Conservation (phyloP, 2,888 invertebrate species). For the Cryptus armator region DNA sequence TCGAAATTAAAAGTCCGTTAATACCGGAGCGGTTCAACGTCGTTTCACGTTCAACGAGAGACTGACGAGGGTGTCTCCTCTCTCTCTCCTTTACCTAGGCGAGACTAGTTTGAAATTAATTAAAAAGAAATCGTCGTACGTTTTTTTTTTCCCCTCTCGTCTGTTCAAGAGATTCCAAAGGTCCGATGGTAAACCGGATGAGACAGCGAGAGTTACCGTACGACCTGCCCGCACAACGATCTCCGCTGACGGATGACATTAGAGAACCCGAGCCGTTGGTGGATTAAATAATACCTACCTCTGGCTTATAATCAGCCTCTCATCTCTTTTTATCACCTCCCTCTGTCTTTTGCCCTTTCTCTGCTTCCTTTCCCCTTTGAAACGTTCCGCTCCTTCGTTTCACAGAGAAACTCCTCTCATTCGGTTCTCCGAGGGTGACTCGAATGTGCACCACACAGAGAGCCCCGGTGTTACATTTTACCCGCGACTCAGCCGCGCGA, state of each 20-base stretch:
- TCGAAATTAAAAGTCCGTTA: slow-evolving; percentile 66
- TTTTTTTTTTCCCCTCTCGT: background rate
- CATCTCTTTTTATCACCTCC: slow-evolving; percentile 13
- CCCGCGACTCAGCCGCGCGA: slow-evolving; percentile 15
- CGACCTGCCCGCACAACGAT: slow-evolving; percentile 1
- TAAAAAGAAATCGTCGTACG: slow-evolving; percentile 44
- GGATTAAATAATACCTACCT: slow-evolving; percentile 56
- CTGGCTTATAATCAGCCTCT: slow-evolving; percentile 53
- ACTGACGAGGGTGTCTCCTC: slow-evolving; percentile 45
- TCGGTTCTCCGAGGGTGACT: slow-evolving; percentile 9
- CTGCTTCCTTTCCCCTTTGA: slow-evolving; percentile 6
- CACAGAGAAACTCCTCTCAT: background rate
- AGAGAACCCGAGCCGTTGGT: background rate
- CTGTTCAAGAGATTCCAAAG: background rate
- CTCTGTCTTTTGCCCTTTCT: background rate
- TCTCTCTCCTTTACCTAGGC: background rate
- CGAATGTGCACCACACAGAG: slow-evolving; percentile 5
- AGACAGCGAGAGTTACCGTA: background rate
- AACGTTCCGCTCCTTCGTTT: slow-evolving; percentile 20
- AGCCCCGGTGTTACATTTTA: slow-evolving; percentile 18
- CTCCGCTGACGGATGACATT: slow-evolving; percentile 42
- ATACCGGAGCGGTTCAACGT: slow-evolving; percentile 35
- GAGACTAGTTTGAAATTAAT: slow-evolving; percentile 57
- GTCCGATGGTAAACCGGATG: background rate
- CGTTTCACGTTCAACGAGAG: slow-evolving; percentile 24